Evolutionary conservation across 2,888 invertebrate species (phyloP).

Genomic region (Drosophila quinaria): DNA sequence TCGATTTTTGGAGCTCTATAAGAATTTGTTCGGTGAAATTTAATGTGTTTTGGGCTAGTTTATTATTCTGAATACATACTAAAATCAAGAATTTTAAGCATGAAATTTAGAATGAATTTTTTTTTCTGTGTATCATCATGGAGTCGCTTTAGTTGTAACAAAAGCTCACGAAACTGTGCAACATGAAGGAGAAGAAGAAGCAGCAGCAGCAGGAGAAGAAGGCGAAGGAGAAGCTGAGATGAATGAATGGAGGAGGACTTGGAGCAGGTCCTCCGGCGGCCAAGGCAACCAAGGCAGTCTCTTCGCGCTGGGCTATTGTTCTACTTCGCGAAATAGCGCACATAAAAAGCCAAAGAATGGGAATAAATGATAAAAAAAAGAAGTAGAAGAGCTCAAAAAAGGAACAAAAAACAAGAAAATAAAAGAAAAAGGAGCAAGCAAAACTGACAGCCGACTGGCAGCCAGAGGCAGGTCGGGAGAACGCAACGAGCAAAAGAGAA

Average conservation of each 20-base stretch:
- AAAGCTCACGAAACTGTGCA: slow-evolving; percentile 47
- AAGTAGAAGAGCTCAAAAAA: slow-evolving; percentile 1
- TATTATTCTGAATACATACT: too few species aligned
- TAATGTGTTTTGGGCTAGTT: too few species aligned
- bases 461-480: slow-evolving; percentile 38
- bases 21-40: too few species aligned
- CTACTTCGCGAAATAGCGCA: slow-evolving; percentile 79
- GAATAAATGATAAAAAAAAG: slow-evolving; percentile 72
- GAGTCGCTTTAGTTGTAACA: slow-evolving; percentile 62
- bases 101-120: too few species aligned
- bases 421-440: slow-evolving; percentile 38
- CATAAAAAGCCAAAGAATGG: slow-evolving; percentile 79
- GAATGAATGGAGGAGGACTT: slow-evolving; percentile 30
- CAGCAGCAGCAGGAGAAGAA: slow-evolving; percentile 18
- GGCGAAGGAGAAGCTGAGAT: slow-evolving; percentile 24
- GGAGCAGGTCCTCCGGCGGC: slow-evolving; percentile 37
- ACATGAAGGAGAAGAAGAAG: slow-evolving; percentile 26
- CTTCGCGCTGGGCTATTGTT: slow-evolving; percentile 67
- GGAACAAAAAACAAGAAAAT: slow-evolving; percentile 12
- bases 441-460: slow-evolving; percentile 78
- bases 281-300: slow-evolving; percentile 19
- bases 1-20: too few species aligned
- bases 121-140: background rate
- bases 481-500: background rate
- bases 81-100: too few species aligned